phyloP scores from a whole-genome alignment of 2,888 invertebrate species.

The Andricus quercusramuli region DNA sequence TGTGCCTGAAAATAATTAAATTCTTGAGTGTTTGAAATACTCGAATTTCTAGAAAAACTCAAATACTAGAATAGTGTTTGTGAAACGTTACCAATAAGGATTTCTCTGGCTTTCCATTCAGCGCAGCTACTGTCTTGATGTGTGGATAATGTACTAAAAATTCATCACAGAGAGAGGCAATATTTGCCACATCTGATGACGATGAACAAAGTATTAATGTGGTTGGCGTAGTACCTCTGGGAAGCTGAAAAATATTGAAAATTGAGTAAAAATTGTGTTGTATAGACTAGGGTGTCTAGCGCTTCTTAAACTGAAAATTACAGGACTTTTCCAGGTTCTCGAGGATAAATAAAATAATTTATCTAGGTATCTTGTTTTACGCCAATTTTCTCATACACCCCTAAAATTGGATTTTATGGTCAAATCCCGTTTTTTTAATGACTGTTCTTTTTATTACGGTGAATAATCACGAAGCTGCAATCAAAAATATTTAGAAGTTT shows the following conservation, averaged over 20 bases:
- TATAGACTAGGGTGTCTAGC: neutral
- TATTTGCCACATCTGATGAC: slow-evolving; percentile 64
- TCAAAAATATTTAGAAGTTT: no score
- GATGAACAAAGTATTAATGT: slow-evolving; percentile 85
- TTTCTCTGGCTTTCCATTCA: slow-evolving; percentile 67
- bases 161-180: slow-evolving; percentile 57
- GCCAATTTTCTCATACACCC: no score
- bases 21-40: neutral
- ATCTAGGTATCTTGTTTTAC: no score
- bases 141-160: slow-evolving; percentile 57
- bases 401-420: no score
- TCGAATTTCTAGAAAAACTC: neutral
- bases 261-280: neutral
- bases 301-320: no score
- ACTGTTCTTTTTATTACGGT: no score
- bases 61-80: neutral
- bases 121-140: slow-evolving; percentile 65
- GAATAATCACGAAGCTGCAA: no score
- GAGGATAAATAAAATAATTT: no score
- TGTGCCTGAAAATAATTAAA: slow-evolving; percentile 60
- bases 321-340: no score
- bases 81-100: slow-evolving; percentile 67
- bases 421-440: no score
- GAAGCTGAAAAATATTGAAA: neutral
- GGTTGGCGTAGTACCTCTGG: slow-evolving; percentile 81